Evolutionary conservation across 2,888 invertebrate genomes (phyloP).

Genomic region (Bugulina stolonifera): DNA sequence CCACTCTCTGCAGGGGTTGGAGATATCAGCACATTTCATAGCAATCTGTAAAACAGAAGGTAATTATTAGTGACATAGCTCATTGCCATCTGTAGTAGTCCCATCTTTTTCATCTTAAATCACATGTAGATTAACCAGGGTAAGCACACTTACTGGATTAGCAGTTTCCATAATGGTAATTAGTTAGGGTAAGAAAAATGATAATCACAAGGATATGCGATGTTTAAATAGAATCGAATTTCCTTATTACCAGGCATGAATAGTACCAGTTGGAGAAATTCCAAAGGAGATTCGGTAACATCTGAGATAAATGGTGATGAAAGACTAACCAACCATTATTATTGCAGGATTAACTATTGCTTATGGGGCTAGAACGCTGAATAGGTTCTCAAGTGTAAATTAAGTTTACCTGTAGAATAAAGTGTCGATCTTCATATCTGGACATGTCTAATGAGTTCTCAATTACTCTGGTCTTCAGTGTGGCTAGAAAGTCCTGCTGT

Average conservation of each 20-base stretch:
- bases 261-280: slow-evolving; percentile 10
- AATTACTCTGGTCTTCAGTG: slow-evolving; percentile 58
- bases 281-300: neutral
- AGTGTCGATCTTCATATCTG: slow-evolving; percentile 64
- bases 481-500: slow-evolving; percentile 74
- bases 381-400: no score
- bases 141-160: no score
- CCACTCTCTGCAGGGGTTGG: slow-evolving; percentile 85
- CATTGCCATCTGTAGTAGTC: no score
- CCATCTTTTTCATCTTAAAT: no score
- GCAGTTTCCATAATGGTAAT: no score
- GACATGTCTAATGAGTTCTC: slow-evolving; percentile 22
- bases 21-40: slow-evolving; percentile 85
- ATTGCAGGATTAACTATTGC: no score
- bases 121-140: no score
- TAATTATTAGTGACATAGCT: no score
- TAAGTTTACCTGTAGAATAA: slow-evolving; percentile 65
- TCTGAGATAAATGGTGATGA: neutral
- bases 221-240: neutral
- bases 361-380: no score
- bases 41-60: slow-evolving; percentile 50
- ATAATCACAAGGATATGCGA: no score
- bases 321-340: no score
- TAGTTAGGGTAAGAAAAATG: no score
- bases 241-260: neutral